A percentile compares a stretch with the other conserved stretches of the same genome.
Evolutionary conservation across 1,140 invertebrate species (phyloP).

Genomic region (Lethocerus indicus): DNA sequence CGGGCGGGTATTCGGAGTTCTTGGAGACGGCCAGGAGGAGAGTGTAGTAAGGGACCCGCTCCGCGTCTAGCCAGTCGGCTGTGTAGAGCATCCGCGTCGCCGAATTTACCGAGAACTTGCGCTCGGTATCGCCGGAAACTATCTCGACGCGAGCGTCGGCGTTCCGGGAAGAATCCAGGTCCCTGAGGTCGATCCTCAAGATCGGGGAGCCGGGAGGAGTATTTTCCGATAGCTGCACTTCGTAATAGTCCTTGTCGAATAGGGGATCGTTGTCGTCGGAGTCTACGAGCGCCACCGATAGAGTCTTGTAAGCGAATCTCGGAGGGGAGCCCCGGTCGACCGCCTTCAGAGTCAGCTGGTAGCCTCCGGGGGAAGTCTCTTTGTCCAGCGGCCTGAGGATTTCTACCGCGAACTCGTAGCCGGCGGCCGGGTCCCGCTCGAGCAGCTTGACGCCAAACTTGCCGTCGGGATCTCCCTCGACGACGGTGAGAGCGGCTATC

Average conservation of each 20-base stretch:
- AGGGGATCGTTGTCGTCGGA: conserved; percentile 72
- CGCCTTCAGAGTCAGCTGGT: conserved; percentile 73
- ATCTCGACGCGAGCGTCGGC: conserved; percentile 74
- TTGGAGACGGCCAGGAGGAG: conserved; percentile 81
- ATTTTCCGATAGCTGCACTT: conserved; percentile 72
- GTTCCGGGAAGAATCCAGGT: conserved; percentile 65
- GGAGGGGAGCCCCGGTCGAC: conserved; percentile 67
- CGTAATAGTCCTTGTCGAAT: conserved; percentile 76
- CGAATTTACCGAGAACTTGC: conserved; percentile 72
- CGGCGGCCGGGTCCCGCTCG: conserved; percentile 11
- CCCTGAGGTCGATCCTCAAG: conserved; percentile 70
- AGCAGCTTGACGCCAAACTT: conserved; percentile 55
- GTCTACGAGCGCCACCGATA: conserved; percentile 61
- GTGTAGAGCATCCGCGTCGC: conserved; percentile 82
- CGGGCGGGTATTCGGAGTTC: conserved; percentile 61
- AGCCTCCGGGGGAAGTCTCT: conserved; percentile 54
- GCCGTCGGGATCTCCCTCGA: conserved; percentile 72
- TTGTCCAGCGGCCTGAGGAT: conserved; percentile 59
- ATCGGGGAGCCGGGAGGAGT: conserved; percentile 76
- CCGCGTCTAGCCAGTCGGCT: conserved; percentile 66
- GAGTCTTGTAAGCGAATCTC: conserved; percentile 49
- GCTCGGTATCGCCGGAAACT: conserved; percentile 78
- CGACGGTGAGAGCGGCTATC: conserved; percentile 67
- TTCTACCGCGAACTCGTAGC: conserved; percentile 56
- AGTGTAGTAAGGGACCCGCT: conserved; percentile 73